phyloP scores from a whole-genome alignment of 2,113 vertebrate species.

The Amia ocellicauda region DNA sequence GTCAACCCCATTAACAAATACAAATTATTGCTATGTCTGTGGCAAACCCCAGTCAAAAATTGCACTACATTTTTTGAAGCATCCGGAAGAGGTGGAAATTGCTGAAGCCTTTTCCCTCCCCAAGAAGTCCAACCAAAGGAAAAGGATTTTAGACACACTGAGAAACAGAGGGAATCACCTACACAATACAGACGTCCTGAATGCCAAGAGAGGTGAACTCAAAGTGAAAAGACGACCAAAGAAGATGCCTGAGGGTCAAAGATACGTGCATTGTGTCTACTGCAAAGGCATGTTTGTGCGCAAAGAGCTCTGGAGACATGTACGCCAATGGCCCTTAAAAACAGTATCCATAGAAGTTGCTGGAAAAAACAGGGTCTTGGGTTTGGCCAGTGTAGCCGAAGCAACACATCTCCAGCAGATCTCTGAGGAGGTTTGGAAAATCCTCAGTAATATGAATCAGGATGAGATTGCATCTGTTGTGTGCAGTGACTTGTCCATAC shows the following conservation, averaged over 20 bases:
- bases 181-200: conserved; percentile 36
- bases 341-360: not conserved
- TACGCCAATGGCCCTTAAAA: conserved; percentile 16
- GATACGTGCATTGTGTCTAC: conserved; percentile 28
- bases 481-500: conserved; percentile 22
- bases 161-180: conserved; percentile 34
- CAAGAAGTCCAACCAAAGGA: conserved; percentile 20
- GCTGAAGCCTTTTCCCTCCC: conserved; percentile 15
- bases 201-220: conserved; percentile 4
- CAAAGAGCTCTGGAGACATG: conserved; percentile 25
- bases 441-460: conserved; percentile 28
- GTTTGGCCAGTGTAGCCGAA: conserved; percentile 6
- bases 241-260: accelerated
- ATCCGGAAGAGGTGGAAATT: conserved; percentile 30
- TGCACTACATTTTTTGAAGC: conserved; percentile 21
- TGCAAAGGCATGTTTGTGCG: conserved; percentile 36
- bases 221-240: conserved; percentile 18
- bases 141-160: conserved; percentile 2
- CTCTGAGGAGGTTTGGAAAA: conserved; percentile 19
- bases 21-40: conserved; percentile 46
- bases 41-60: conserved; percentile 26
- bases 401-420: conserved; percentile 7
- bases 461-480: conserved; percentile 28
- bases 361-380: conserved; percentile 13
- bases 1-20: too few relatives aligned